phyloP scores from a whole-genome alignment of 2,113 vertebrate genomes.

The Trachemys scripta region DNA sequence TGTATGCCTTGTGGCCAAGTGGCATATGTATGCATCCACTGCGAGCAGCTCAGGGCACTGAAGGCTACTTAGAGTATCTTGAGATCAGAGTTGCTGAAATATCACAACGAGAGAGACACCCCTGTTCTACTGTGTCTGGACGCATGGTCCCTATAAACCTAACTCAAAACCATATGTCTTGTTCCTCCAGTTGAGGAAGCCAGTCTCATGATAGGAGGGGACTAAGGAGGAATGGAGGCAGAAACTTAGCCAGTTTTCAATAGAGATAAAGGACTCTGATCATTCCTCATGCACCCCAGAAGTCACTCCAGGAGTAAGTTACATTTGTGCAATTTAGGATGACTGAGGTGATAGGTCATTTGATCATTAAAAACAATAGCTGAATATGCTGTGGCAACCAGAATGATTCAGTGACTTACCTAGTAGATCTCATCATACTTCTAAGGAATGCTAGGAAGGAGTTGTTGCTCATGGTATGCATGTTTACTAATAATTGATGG shows the following conservation, averaged over 20 bases:
- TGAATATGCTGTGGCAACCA: background rate
- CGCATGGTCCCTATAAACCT: background rate
- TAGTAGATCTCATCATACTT: background rate
- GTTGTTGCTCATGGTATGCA: background rate
- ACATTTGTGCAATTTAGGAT: background rate
- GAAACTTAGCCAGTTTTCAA: background rate
- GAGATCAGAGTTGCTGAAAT: background rate
- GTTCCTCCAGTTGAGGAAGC: background rate
- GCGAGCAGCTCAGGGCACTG: background rate
- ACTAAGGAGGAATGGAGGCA: background rate
- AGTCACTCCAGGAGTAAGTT: background rate
- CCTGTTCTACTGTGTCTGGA: background rate
- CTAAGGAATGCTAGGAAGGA: background rate
- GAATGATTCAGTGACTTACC: background rate
- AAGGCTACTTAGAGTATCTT: background rate
- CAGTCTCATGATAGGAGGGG: background rate
- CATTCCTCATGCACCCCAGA: background rate
- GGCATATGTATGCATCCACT: background rate
- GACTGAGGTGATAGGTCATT: background rate
- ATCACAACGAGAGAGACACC: accelerated
- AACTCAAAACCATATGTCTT: background rate
- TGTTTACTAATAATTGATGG: background rate
- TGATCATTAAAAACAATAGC: background rate
- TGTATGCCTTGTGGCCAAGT: background rate
- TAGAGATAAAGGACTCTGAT: background rate